These are phyloP conservation scores for Spea hammondii DNA, from an alignment of 2,797 vertebrate species.

Conservation along the genomic window DNA sequence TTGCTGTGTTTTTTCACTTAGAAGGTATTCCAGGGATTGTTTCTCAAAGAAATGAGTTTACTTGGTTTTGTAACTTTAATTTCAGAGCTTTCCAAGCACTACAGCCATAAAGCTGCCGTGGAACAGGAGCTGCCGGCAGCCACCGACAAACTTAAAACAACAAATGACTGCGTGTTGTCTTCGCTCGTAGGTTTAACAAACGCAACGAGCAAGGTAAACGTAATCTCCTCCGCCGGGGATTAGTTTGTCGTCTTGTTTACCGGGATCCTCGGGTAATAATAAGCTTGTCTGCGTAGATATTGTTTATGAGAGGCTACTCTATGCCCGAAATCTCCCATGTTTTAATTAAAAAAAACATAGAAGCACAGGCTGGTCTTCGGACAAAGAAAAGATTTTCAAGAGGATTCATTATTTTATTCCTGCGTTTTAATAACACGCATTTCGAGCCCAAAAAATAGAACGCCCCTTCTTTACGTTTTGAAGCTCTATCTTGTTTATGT, in stretches of 20 bases:
- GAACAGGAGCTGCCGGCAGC: slow-evolving; percentile 88
- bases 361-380: neutral
- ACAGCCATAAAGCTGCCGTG: slow-evolving; percentile 87
- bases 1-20: neutral
- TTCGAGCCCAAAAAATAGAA: too few relatives aligned
- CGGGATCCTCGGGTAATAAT: neutral
- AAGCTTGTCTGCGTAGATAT: neutral
- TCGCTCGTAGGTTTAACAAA: slow-evolving; percentile 85
- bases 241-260: neutral
- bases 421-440: too few relatives aligned
- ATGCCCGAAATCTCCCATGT: neutral
- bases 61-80: slow-evolving; percentile 53
- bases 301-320: neutral
- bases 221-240: neutral
- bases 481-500: too few relatives aligned
- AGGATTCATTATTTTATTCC: too few relatives aligned
- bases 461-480: too few relatives aligned
- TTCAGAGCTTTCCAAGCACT: slow-evolving; percentile 90
- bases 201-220: slow-evolving; percentile 84
- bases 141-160: slow-evolving; percentile 92
- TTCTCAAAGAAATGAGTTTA: slow-evolving; percentile 17
- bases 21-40: neutral
- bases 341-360: neutral
- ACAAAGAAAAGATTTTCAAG: too few relatives aligned
- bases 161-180: slow-evolving; percentile 92